Conservation (phyloP, 1,140 invertebrate species). For the Oedothorax gibbosus region DNA sequence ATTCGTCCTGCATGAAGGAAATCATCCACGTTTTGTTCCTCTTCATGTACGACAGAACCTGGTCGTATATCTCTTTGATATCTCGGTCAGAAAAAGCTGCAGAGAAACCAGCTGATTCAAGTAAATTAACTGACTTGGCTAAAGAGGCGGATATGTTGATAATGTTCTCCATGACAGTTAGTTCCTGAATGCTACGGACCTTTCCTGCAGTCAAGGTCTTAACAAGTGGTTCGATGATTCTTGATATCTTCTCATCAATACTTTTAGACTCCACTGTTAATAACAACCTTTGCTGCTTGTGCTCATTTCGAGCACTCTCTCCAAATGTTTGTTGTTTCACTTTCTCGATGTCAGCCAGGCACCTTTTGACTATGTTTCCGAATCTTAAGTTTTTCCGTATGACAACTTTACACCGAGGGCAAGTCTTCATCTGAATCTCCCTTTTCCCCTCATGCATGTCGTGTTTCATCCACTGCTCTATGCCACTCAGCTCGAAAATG, state of each 20-base stretch:
- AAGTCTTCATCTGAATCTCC: conserved; percentile 73
- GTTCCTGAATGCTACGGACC: conserved; percentile 12
- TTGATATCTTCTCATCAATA: neutral
- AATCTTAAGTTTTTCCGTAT: conserved; percentile 75
- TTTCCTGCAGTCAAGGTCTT: conserved; percentile 1
- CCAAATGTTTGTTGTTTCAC: conserved; percentile 71
- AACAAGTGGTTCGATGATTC: neutral
- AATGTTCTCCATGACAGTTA: conserved; percentile 44
- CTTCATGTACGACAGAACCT: neutral
- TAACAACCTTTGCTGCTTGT: neutral
- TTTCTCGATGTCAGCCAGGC: conserved; percentile 71
- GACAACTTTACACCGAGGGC: conserved; percentile 75
- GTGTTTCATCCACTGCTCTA: conserved; percentile 72
- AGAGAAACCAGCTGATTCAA: neutral
- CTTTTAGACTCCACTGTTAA: neutral
- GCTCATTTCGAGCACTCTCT: neutral
- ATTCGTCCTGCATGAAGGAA: conserved; percentile 35
- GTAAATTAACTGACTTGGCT: neutral
- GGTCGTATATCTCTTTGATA: neutral
- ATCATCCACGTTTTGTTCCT: conserved; percentile 12
- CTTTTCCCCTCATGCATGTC: conserved; percentile 57
- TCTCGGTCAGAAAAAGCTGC: neutral
- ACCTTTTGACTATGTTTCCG: conserved; percentile 73
- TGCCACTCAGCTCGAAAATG: conserved; percentile 72
- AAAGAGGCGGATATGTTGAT: neutral